Evolutionary conservation across 2,797 vertebrate genomes (phyloP), one percentile per base, ranked within the genome.

Genomic region (Muscicapa comitata): DNA sequence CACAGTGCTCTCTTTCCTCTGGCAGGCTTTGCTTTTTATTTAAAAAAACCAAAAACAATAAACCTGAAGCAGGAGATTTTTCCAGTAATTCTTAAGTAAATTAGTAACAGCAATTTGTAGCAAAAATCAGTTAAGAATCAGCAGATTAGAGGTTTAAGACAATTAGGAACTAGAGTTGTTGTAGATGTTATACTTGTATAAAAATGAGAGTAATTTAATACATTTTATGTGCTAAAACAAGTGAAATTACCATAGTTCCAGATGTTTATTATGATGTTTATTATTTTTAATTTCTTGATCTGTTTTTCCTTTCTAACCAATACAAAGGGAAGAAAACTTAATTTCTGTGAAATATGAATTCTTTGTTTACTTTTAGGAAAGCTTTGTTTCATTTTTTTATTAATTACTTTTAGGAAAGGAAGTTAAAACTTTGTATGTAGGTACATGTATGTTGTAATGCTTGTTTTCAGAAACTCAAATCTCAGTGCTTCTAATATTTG

Each of bases 391-490:
- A 10, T 53, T 53, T 58, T 19, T 17, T 24, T 38, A 54, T 61
- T 57, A 54, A 66, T 88, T 61, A 10, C 13, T 59, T 76, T 43
- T 57, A 47, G 57, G 42, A 72, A 90, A 66, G 13, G 31, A 35
- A 17, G 4, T 67, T 43, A 74, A 72, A n/a, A 17, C 13, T 54
- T 47, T 17, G 20, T 47, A 9, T 38, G 6, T 76, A 48, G 35
- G 19, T 78, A 6, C 13, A 17, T 47, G 4, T 85, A 26, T 75
- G 29, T 51, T 74, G 35, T 93, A 94, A 77, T 79, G 55, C 88
- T 90, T 17, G 3, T 92, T 97, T 97, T 81, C 68, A 80, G 86
- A 75, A 86, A 76, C 26, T 88, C 91, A 59, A 54, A 33, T 91
- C 84, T 93, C 83, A 73, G 8, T 11, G 50, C 91, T 90, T 96